A percentile compares a stretch with the other conserved stretches of the same genome.
These are phyloP conservation scores for Bolinopsis microptera DNA, from an alignment of 37 sponge, comb jelly and placozoan species.

Conservation along the genomic window DNA sequence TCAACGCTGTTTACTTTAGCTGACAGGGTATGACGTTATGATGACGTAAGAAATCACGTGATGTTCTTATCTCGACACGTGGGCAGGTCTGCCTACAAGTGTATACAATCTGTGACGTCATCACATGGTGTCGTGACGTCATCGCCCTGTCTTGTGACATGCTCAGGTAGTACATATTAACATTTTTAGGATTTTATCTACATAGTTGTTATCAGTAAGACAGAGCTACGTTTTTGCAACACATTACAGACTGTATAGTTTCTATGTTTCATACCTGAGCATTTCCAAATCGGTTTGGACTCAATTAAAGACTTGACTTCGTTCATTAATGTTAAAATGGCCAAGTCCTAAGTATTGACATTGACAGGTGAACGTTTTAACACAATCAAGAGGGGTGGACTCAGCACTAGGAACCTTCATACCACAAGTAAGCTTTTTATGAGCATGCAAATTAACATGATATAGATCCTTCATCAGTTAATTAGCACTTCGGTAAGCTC, in stretches of 20 bases:
- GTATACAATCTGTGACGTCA: background rate
- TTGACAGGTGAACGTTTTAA: background rate
- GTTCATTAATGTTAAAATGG: too few species aligned
- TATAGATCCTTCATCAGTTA: too few species aligned
- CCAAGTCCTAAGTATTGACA: background rate
- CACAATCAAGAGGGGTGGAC: background rate
- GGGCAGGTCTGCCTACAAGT: background rate
- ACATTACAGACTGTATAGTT: too few species aligned
- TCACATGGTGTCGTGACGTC: background rate
- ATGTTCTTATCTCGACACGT: background rate
- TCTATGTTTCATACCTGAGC: too few species aligned
- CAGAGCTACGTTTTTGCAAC: too few species aligned
- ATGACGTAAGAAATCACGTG: background rate
- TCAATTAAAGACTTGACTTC: too few species aligned
- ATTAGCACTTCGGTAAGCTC: too few species aligned
- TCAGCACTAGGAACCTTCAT: background rate
- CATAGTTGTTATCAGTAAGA: too few species aligned
- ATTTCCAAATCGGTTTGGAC: too few species aligned
- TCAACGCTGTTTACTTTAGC: too few species aligned
- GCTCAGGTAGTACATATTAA: background rate
- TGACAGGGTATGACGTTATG: background rate
- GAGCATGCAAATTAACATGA: too few species aligned
- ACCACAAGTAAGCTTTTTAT: background rate
- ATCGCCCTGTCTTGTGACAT: background rate
- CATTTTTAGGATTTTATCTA: too few species aligned